Base-by-base conservation (phyloP, 2,888 invertebrate species). In the Spicauda simplicius region DNA sequence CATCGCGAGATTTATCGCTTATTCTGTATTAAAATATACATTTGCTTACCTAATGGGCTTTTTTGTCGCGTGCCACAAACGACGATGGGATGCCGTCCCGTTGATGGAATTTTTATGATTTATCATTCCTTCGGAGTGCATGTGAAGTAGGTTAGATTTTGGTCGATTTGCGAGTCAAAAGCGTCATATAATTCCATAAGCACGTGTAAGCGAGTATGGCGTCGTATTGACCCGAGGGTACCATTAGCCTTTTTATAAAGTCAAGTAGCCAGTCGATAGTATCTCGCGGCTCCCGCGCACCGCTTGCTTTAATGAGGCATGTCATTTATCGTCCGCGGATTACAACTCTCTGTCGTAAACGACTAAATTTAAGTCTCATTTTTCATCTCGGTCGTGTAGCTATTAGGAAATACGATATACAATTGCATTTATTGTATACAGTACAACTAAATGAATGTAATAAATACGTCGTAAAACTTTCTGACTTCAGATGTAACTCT, bases 11-110 rank as follows among this genome's bases (percentile, higher is more conserved):
- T 93, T 92, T 91, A 92, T 93, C 86, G 91, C 89, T 88, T 89
- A 90, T 91, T 91, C 89, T 90, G 86, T 87, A 90, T 91, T 91
- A 88, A 91, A 90, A 91, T 91, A 91, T 89, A 90, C 89, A 90
- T 90, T 90, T 90, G 88, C 88, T 87, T 91, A 85, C 84, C 82
- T 89, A 91, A 91, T 91, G 89, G 85, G 81, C 82, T 90, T 91
- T 91, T 91, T 91, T 90, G 90, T 88, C 90, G 83, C 88, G 90
- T 90, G 88, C 86, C 87, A 87, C 83, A 85, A 84, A 82, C 82
- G 73, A 79, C 81, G 80, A 78, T 75, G 84, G 82, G 81, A 82
- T 81, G 59, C 16, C 12, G 65, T 80, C 76, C 80, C 75, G 77
- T 77, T 82, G 80, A 81, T 86, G 84, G 83, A 81, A 79, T 85